Conservation (phyloP, 2,888 invertebrate species). For the Acrobasis suavella region DNA sequence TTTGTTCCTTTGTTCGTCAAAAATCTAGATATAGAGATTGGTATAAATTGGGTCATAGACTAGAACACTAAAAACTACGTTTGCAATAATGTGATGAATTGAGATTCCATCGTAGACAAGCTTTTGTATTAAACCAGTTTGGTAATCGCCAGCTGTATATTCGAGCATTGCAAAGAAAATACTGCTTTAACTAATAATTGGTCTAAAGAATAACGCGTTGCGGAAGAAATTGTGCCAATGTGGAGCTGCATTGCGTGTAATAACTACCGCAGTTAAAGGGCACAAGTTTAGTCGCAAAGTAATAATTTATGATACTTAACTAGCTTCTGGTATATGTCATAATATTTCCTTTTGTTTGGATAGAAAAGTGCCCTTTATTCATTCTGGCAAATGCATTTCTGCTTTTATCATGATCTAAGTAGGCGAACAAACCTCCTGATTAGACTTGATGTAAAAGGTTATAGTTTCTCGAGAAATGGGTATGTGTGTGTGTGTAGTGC, state of each 20-base stretch:
- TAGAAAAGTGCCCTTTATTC: no score
- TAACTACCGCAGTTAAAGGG: slow-evolving; percentile 8
- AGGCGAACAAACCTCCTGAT: no score
- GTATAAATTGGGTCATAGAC: background rate
- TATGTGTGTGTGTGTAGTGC: no score
- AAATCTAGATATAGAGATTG: background rate
- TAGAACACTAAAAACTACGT: slow-evolving; percentile 2
- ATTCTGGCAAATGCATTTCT: no score
- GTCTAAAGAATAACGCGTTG: slow-evolving; percentile 19
- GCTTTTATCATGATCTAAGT: no score
- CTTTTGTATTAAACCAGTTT: slow-evolving; percentile 10
- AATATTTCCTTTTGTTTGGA: no score
- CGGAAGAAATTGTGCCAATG: slow-evolving; percentile 16
- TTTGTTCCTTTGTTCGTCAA: slow-evolving; percentile 2
- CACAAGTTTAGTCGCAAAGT: slow-evolving; percentile 11
- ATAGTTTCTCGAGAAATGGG: no score
- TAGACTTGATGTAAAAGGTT: no score
- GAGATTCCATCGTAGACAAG: slow-evolving; percentile 1
- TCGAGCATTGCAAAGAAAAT: slow-evolving; percentile 19
- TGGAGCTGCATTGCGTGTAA: slow-evolving; percentile 5
- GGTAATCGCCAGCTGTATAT: slow-evolving; percentile 12
- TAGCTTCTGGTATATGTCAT: background rate
- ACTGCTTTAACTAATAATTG: slow-evolving; percentile 19
- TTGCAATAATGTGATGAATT: background rate
- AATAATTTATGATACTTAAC: background rate